Base-by-base conservation (phyloP, 2,797 vertebrate genomes). In the Thaleichthys pacificus region DNA sequence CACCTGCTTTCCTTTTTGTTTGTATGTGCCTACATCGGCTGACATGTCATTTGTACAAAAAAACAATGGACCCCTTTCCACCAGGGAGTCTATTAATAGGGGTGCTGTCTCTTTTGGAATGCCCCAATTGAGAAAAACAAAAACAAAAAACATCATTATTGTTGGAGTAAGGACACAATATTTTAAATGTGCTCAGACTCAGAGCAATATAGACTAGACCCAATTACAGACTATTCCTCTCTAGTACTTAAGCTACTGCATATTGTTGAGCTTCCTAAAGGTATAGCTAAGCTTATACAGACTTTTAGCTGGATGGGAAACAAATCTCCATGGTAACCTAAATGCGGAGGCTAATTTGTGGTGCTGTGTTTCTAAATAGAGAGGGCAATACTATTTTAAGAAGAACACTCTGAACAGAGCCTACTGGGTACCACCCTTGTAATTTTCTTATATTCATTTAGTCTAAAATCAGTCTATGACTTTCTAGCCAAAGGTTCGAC, bases 311-410 rank as follows among this genome's bases (percentile, higher is more conserved):
- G 30, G 35, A 38, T 69, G 51, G 58, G 22, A 17, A 63, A 42
- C 47, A 61, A 30, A 58, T 77, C 72, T 11, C 77, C 71, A 73
- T 74, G 38, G 79, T 69, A 82, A 80, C 78, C 32, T 62, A 69
- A 38, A 66, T 77, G 70, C 69, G 12, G 42, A 22, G 70, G 54
- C 7, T 26, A 15, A 32, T 35, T 57, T 24, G 63, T 38, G 22
- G 42, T 19, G 21, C 58, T 61, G 38, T 38, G n/a, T 15, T 62
- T 3, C 9, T 22, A 14, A 14, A 17, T 15, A 19, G 60, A 12
- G 22, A 24, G 60, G 24, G 22, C 8, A 9, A 66, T 7, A 1
- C 22, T 66, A 24, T 49, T 26, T 51, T 1, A 28, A 24, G 28
- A 66, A 66, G 30, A 47, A 2, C 8, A 6, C 64, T 66, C 38